Evolutionary conservation across 2,888 invertebrate genomes (phyloP).

Genomic region (Sinopyrophorus schimmeli): DNA sequence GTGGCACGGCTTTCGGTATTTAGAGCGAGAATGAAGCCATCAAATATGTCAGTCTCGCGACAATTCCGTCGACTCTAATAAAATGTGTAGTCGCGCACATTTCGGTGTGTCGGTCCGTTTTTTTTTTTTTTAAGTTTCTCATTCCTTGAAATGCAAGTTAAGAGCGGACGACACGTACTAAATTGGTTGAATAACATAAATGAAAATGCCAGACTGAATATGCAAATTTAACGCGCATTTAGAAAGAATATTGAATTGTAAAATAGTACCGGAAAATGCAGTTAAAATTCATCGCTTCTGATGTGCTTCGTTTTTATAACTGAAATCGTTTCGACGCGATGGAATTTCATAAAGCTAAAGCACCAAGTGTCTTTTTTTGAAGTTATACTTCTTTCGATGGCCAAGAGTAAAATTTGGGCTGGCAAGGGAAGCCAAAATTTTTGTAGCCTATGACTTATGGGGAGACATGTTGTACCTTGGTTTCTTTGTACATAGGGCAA

Average conservation of each 20-base stretch:
- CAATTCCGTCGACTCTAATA: constrained; percentile 23
- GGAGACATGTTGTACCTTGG: too few relatives aligned
- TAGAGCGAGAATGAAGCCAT: constrained; percentile 37
- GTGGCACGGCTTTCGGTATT: constrained; percentile 25
- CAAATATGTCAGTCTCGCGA: constrained; percentile 26
- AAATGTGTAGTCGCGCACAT: constrained; percentile 22
- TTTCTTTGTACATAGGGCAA: too few relatives aligned
- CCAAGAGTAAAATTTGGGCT: too few relatives aligned
- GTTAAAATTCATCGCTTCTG: constrained; percentile 25
- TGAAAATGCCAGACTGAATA: constrained; percentile 8
- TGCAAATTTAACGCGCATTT: constrained; percentile 17
- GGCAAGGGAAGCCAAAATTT: too few relatives aligned
- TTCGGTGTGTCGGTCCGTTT: too few relatives aligned
- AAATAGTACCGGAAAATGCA: constrained; percentile 17
- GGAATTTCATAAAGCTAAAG: too few relatives aligned
- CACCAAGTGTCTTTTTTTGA: too few relatives aligned
- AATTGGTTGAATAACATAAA: constrained; percentile 14
- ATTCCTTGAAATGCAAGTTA: constrained; percentile 3
- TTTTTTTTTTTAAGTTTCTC: constrained; percentile 10
- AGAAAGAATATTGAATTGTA: constrained; percentile 17
- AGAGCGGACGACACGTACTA: constrained; percentile 13
- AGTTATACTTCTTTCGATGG: too few relatives aligned
- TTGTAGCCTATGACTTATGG: too few relatives aligned
- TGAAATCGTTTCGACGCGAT: too few relatives aligned
- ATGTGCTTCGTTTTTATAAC: too few relatives aligned